A percentile compares a stretch with the other conserved stretches of the same genome.
Conservation (phyloP, 2,888 invertebrate species). For the Leucophenga maculata region DNA sequence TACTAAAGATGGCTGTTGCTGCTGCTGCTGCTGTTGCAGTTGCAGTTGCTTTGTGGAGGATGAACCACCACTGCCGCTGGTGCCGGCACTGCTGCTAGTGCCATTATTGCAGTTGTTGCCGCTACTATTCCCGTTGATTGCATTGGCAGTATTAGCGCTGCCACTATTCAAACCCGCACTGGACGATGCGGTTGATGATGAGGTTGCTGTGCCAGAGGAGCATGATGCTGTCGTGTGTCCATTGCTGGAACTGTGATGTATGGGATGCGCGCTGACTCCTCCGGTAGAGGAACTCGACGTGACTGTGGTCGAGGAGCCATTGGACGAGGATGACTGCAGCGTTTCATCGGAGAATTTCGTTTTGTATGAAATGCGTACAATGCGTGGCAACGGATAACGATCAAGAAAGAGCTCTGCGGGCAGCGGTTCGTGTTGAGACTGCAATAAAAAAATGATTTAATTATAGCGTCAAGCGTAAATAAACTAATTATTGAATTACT, state of each 20-base stretch:
- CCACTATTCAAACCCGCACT: slow-evolving; percentile 35
- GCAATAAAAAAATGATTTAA: slow-evolving; percentile 20
- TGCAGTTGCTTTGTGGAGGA: slow-evolving; percentile 27
- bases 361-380: slow-evolving; percentile 68
- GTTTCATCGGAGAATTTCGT: slow-evolving; percentile 69
- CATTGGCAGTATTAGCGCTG: slow-evolving; percentile 37
- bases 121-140: slow-evolving; percentile 30
- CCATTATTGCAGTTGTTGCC: slow-evolving; percentile 35
- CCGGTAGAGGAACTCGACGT: slow-evolving; percentile 60
- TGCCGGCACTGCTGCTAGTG: slow-evolving; percentile 27
- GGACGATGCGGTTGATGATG: slow-evolving; percentile 42
- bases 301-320: slow-evolving; percentile 68
- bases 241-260: slow-evolving; percentile 19
- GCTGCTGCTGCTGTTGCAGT: slow-evolving; percentile 33
- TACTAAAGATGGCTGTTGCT: too few relatives aligned
- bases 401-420: slow-evolving; percentile 71
- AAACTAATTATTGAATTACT: slow-evolving; percentile 36
- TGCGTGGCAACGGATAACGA: slow-evolving; percentile 69
- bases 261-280: slow-evolving; percentile 40
- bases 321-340: slow-evolving; percentile 70
- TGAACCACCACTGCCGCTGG: slow-evolving; percentile 39
- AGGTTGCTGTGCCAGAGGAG: slow-evolving; percentile 35
- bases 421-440: slow-evolving; percentile 68
- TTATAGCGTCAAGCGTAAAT: too few relatives aligned
- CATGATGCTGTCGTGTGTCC: slow-evolving; percentile 34